phyloP scores from a whole-genome alignment of 2,888 invertebrate genomes.

The Cantharis lateralis region DNA sequence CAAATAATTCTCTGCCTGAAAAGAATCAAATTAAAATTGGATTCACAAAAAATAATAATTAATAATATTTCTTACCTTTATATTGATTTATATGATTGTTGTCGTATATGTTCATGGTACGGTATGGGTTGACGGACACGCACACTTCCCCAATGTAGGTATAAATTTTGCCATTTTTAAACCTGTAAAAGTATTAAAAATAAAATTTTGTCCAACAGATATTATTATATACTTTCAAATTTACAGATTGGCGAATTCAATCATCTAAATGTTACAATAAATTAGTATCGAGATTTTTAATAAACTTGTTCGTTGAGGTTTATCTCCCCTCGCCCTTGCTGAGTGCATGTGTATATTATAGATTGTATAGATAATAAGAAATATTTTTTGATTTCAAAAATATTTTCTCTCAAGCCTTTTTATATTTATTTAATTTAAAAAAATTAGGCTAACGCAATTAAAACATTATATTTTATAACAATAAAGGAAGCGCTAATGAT shows the following conservation, averaged over 20 bases:
- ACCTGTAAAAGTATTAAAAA: slow-evolving; percentile 65
- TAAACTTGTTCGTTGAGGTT: not conserved
- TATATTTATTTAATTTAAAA: too few relatives aligned
- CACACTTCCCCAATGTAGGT: slow-evolving; percentile 98
- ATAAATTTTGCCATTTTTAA: slow-evolving; percentile 89
- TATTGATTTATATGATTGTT: slow-evolving; percentile 85
- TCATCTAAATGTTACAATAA: not conserved
- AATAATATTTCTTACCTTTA: slow-evolving; percentile 62
- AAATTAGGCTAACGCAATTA: not conserved
- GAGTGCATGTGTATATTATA: too few relatives aligned
- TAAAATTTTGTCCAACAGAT: not conserved
- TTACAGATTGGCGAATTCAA: not conserved
- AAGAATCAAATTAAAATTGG: slow-evolving; percentile 29
- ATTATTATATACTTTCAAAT: too few relatives aligned
- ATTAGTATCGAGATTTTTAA: not conserved
- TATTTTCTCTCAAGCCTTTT: too few relatives aligned
- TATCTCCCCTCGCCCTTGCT: not conserved
- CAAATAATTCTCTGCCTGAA: slow-evolving; percentile 90
- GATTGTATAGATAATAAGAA: too few relatives aligned
- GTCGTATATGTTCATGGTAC: slow-evolving; percentile 89
- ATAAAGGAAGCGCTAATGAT: not conserved
- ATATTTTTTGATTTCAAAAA: too few relatives aligned
- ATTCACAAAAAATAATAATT: not conserved
- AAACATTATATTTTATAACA: not conserved
- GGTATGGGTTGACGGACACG: slow-evolving; percentile 97